Evolutionary conservation across 2,888 invertebrate genomes (phyloP), one percentile per base, ranked within the genome.

Genomic region (Netelia inedita): DNA sequence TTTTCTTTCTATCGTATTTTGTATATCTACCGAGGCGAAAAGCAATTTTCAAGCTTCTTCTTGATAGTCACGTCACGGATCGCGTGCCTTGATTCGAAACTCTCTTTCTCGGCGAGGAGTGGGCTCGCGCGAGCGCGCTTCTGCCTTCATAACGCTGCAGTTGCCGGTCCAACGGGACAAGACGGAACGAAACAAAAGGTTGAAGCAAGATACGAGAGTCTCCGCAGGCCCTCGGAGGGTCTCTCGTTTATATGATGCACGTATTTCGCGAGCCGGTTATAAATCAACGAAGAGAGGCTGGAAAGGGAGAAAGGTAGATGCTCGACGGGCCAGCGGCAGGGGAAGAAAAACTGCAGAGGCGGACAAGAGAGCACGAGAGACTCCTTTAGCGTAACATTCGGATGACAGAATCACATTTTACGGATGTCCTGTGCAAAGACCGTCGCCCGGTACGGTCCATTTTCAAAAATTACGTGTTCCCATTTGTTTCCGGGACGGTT

Each of bases 21-120:
- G 76, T 81, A 78, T 65, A 76, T 81, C 85, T 75, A 68, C 53
- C 82, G 68, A 82, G 21, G 72, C 57, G 35, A 85, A 78, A 86
- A 85, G 87, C 88, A 89, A 88, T 88, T 87, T 88, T 87, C 87
- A 82, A 88, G 86, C 86, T 86, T 74, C 86, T 86, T 74, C 85
- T 89, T 88, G 88, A 87, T 86, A 89, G 88, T 89, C 89, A 61
- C 78, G 82, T 75, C 87, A 88, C 88, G 88, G 83, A 80, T 86
- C 72, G 78, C 79, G 61, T 79, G 73, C 57, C 82, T 86, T 80
- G 87, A 83, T 87, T 84, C 82, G 86, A 87, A 87, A 85, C 84
- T 85, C 78, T 41, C 65, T 41, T 72, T 74, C 74, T 69, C 46
- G n/a, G 53, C 21, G 19, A 68, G 53, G 53, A 43, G 66, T 65